Evolutionary conservation across 2,113 vertebrate genomes (phyloP).

Genomic region (Misgurnus mizolepis): DNA sequence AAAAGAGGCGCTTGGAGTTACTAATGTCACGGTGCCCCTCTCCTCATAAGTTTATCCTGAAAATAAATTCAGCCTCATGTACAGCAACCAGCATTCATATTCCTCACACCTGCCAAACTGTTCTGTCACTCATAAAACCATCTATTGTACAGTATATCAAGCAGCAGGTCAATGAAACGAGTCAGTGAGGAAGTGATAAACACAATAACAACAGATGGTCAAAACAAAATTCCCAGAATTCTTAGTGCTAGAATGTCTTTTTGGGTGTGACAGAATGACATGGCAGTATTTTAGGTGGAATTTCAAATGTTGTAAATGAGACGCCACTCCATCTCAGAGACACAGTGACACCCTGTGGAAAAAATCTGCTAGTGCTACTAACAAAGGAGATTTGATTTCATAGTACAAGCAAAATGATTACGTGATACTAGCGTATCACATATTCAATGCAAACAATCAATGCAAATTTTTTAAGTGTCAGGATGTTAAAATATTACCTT

Average conservation of each 20-base stretch:
- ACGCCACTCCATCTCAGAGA: conserved; percentile 2
- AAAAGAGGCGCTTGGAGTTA: conserved; percentile 88
- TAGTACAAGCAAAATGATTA: too few relatives aligned
- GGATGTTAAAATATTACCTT: too few relatives aligned
- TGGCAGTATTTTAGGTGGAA: conserved; percentile 42
- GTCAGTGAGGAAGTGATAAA: neutral
- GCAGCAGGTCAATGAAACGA: neutral
- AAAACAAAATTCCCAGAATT: conserved; percentile 37
- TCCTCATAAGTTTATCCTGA: conserved; percentile 5
- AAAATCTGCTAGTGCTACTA: conserved; percentile 40
- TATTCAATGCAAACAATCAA: too few relatives aligned
- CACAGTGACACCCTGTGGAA: conserved; percentile 68
- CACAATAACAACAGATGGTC: conserved; percentile 36
- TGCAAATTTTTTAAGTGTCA: too few relatives aligned
- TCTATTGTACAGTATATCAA: neutral
- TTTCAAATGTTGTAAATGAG: neutral
- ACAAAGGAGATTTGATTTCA: too few relatives aligned
- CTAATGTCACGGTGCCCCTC: conserved; percentile 42
- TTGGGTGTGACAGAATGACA: conserved; percentile 43
- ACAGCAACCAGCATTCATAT: conserved; percentile 12
- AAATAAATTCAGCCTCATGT: neutral
- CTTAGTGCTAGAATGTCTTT: neutral
- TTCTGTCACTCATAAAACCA: neutral
- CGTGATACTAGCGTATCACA: too few relatives aligned
- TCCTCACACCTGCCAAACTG: neutral